Base-by-base conservation (phyloP, 35 echinoderm and acorn worm species). In the Lytechinus variegatus region DNA sequence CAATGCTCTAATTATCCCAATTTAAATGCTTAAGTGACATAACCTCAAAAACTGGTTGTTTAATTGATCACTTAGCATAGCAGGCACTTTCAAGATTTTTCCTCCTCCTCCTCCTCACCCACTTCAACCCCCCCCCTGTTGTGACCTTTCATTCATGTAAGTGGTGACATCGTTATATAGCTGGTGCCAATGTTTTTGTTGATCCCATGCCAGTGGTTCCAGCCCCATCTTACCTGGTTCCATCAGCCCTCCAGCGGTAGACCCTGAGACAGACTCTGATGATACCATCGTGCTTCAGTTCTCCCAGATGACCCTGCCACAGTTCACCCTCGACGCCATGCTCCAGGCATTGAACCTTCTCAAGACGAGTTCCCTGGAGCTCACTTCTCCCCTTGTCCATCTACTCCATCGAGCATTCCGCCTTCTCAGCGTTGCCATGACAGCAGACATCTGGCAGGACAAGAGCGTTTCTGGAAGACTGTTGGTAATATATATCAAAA, bases 281-380 rank as follows among this genome's bases (percentile, higher is more conserved):
- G 96, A 99, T 87, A 91, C 96, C 9, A 61, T 99, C 33, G 88
- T 95, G 9, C 94, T 99, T 1, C 97, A 98, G 93, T 97, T 99
- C 86, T 95, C 95, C 24, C 98, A 99, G 96, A 52, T 99, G n/a
- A 99, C 98, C 6, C 79, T 99, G 19, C 97, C 98, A 0, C 97
- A 99, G 97, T 99, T 98, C 94, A 93, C 94, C 54, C 54, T 95
- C 10, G 95, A 97, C 52, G 96, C 94, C 79, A 51, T 97, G 52
- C 21, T 61, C 28, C 94, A 97, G 91, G 95, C 94, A 3, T 89
- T 96, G 27, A 94, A 94, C 52, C 87, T 97, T 44, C 95, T 97
- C 27, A 95, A 99, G 86, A 92, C 88, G 24, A 93, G 87, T 54
- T 95, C 94, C 86, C 86, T 90, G n/a, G 94, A 98, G 61, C 54